Base-by-base conservation (phyloP, 2,113 vertebrate species). In the Gasterosteus nipponicus region DNA sequence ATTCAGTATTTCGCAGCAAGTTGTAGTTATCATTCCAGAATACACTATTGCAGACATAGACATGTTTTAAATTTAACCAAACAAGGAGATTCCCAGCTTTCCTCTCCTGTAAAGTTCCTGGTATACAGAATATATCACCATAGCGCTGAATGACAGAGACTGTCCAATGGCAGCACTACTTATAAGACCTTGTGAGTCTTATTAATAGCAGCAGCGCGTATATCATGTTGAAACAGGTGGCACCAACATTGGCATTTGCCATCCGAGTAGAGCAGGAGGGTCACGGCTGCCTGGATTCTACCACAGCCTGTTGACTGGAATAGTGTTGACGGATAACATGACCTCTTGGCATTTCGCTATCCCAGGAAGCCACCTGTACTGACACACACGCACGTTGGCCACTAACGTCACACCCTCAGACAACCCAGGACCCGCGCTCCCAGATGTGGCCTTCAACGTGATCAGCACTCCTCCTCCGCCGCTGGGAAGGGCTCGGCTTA, bases 171-270 rank as follows among this genome's bases (percentile, higher is more conserved):
- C 76, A 83, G 78, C 46, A n/a, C 67, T 59, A 69, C 75, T 86
- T 81, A 59, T 69, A 49, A 41, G 47, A 78, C 56, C 68, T 15
- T 46, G 66, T 10, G 61, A 63, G 75, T 35, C 15, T 66, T 87
- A 90, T 89, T 90, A 88, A 93, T 87, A 92, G 89, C 66, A 62
- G 64, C 11, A 14, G 1, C 44, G 44, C 15, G 15, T 77, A 66
- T 62, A 26, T 18, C n/a, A n/a, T 58, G 67, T 56, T 70, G 72
- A 82, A 92, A 92, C 90, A 91, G 92, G 92, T 89, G 90, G 84
- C 70, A 67, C 41, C 46, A 39, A 69, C 65, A 83, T 84, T 81
- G 88, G 42, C 78, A 73, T 83, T 77, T 77, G 76, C 77, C 72
- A 87, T 86, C 76, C 0, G 56, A 90, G 87, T 62, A 29, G 65